Percentiles rank a stretch among this genome's conserved stretches.
Evolutionary conservation across 2,797 vertebrate genomes (phyloP).

Genomic region (Gymnoscopelus braueri): DNA sequence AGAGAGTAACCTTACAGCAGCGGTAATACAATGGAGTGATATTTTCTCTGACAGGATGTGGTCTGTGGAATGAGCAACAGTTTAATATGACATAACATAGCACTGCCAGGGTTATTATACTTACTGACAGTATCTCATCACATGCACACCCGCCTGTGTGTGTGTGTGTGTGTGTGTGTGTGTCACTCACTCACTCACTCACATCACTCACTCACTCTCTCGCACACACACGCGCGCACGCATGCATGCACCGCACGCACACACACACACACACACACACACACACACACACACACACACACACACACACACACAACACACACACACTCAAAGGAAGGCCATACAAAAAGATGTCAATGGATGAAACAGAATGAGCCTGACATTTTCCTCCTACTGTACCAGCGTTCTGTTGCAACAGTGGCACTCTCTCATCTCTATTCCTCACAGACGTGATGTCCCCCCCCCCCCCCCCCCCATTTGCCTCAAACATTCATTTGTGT

Average conservation of each 20-base stretch:
- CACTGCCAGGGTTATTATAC: slow-evolving; percentile 31
- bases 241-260: slow-evolving; percentile 1
- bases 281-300: not conserved
- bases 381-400: slow-evolving; percentile 4
- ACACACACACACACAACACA: not conserved
- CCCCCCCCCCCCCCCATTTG: slow-evolving; percentile 59
- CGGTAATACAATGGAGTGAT: not conserved
- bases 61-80: slow-evolving; percentile 18
- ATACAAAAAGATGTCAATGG: not conserved
- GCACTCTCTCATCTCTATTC: slow-evolving; percentile 58
- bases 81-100: slow-evolving; percentile 30
- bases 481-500: slow-evolving; percentile 70
- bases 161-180: too few relatives aligned
- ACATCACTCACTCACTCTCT: slow-evolving; percentile 4
- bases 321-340: too few relatives aligned
- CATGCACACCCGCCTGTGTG: not conserved
- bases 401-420: slow-evolving; percentile 26
- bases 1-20: not conserved
- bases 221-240: not conserved
- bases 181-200: slow-evolving; percentile 6
- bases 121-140: slow-evolving; percentile 32
- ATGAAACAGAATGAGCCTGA: not conserved
- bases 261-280: slow-evolving; percentile 12
- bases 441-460: slow-evolving; percentile 53
- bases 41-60: slow-evolving; percentile 13